Evolutionary conservation across 2,113 vertebrate genomes (phyloP).

Genomic region (Brienomyrus brachyistius): DNA sequence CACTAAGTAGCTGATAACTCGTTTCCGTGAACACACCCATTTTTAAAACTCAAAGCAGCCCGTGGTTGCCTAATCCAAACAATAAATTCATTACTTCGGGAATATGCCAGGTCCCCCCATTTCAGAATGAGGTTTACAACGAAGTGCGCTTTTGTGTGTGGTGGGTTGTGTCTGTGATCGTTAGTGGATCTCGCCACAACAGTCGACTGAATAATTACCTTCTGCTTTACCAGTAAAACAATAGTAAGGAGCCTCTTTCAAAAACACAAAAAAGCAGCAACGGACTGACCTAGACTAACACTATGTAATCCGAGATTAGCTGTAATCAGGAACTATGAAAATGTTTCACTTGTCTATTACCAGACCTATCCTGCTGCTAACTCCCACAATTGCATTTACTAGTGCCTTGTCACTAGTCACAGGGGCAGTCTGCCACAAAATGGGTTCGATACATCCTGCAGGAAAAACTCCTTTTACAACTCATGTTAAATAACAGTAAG

Average conservation of each 20-base stretch:
- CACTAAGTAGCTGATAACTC: background rate
- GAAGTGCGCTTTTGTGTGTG: background rate
- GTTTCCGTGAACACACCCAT: background rate
- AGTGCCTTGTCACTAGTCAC: background rate
- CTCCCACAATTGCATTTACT: background rate
- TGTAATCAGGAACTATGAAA: conserved; percentile 35
- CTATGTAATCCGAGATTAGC: conserved; percentile 54
- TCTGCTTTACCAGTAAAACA: background rate
- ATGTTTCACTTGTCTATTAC: conserved; percentile 34
- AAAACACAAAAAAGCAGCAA: conserved; percentile 14
- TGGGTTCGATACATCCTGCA: background rate
- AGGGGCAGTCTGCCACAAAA: background rate
- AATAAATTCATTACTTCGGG: background rate
- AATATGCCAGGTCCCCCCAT: background rate
- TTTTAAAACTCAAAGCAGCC: background rate
- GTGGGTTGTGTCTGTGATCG: background rate
- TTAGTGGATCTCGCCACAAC: background rate
- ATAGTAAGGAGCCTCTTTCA: background rate
- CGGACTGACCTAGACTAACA: conserved; percentile 48
- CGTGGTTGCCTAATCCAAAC: background rate
- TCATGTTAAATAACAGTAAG: background rate
- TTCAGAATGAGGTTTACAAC: background rate
- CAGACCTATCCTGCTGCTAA: background rate
- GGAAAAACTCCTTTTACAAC: background rate
- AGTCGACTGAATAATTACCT: background rate